Base-by-base conservation (phyloP, 2,113 vertebrate species). In the Pantherophis guttatus region DNA sequence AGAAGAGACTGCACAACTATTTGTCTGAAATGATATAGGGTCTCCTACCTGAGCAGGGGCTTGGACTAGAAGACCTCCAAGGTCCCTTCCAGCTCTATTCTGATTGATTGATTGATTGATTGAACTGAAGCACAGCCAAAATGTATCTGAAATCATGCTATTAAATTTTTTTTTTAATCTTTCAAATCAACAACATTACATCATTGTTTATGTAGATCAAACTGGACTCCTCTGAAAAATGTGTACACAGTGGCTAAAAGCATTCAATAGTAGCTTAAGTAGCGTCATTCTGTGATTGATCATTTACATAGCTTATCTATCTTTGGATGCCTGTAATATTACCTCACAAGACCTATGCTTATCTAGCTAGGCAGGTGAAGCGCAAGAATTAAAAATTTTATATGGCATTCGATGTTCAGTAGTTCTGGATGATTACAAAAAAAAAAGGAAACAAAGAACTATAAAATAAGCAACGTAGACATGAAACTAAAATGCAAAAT, bases 111-210 rank as follows among this genome's bases (percentile, higher is more conserved):
- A 52, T 55, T 59, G 58, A 26, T 11, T 62, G 12, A 70, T 70
- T 62, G 29, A 70, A 93, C 1, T n/a, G 92, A 50, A 81, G 10
- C 0, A 0, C 0, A 8, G 3, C 21, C 62, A 57, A 94, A 70
- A 58, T 8, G 5, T 39, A 21, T 3, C 15, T 29, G 0, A 21
- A 75, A n/a, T 58, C 93, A 93, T 53, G 33, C 91, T 9, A 92
- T 53, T 70, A 12, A 5, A 48, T 92, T 85, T 58, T 8, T 58
- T 8, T 90, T 65, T 7, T 44, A 62, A 1, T 55, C 89, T 90
- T 50, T 1, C 1, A 88, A 4, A 0, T 5, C 15, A 23, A 50
- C 59, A 48, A 26, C 48, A 85, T 39, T 55, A 90, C 55, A 7
- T 5, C 89, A 87, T 88, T 33, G 29, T 50, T 89, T 90, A 81